Evolutionary conservation across 1,140 invertebrate genomes (phyloP), one percentile per base, ranked within the genome.

Genomic region (Agrilus planipennis): DNA sequence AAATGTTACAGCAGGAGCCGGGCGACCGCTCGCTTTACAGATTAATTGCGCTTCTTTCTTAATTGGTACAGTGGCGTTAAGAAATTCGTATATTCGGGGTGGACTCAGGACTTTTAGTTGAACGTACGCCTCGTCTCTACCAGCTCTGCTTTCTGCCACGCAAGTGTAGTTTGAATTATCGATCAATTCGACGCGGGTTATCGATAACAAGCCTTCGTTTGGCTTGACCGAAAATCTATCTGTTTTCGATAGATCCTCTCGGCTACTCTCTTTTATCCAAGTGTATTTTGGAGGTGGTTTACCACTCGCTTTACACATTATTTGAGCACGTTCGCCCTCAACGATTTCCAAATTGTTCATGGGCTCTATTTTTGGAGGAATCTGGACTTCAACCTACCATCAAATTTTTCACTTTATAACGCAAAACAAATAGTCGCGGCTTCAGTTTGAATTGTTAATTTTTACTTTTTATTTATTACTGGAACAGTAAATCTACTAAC

Each of bases 81-180:
- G 60, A 35, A 88, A 71, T 52, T 86, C 77, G 51, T 76, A 79
- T 50, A 92, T 78, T 54, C 77, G 76, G 0, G 88, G 87, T 52
- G 81, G 84, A 0, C 85, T 77, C 20, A 87, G 63, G 1, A 84
- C 81, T 52, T 18, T 45, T 2, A 40, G 40, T 18, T 36, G 35
- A 1, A 45, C 72, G 20, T 65, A 70, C 3, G 68, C 71, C 47
- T 79, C 72, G 21, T 70, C 77, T 17, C 68, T 63, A 0, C 86
- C 89, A 7, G 87, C 90, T 11, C 69, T 67, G 57, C 93, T 95
- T 29, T 69, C 72, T 0, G 89, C 90, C 18, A 74, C 73, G 57
- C 91, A 95, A 29, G 76, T 79, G 54, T 90, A 92, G 20, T 72
- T 71, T 0, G 84, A 84, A 31, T 77, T 74, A 59, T 93, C 87